Percentiles rank a stretch among this genome's conserved stretches.
Evolutionary conservation across 92 coral and sea anemone species (phyloP).

Genomic region (Nematostella vectensis): DNA sequence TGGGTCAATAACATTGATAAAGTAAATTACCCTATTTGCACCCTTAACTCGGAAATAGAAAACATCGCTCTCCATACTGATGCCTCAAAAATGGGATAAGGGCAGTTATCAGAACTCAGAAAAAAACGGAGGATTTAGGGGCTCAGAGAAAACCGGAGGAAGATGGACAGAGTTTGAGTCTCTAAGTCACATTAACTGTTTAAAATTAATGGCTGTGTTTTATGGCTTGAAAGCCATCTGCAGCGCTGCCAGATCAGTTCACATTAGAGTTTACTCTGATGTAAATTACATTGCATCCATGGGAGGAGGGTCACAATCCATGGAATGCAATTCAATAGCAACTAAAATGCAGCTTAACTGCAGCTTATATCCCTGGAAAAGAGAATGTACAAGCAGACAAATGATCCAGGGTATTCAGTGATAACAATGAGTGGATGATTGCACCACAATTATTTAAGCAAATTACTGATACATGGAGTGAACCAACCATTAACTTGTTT

Average conservation of each 20-base stretch:
- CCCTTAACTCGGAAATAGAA: constrained; percentile 23
- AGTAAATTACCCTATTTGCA: constrained; percentile 10
- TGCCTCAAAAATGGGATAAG: constrained; percentile 33
- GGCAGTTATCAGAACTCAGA: constrained; percentile 16
- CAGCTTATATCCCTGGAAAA: constrained; percentile 23
- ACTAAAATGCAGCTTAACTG: constrained; percentile 10
- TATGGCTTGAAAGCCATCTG: constrained; percentile 13
- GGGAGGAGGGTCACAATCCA: constrained; percentile 26
- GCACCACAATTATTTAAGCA: constrained; percentile 11
- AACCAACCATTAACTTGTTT: constrained; percentile 21
- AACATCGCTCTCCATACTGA: constrained; percentile 26
- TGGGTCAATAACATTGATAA: constrained; percentile 9
- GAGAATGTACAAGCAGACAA: constrained; percentile 17
- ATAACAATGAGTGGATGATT: constrained; percentile 33
- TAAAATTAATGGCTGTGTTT: constrained; percentile 12
- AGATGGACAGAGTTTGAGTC: constrained; percentile 28
- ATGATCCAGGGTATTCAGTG: constrained; percentile 22
- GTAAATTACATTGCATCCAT: constrained; percentile 18
- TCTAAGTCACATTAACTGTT: constrained; percentile 16
- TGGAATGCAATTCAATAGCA: constrained; percentile 9
- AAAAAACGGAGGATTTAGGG: no score
- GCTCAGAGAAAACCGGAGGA: constrained; percentile 25
- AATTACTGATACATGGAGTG: constrained; percentile 16
- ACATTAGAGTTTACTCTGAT: constrained; percentile 15
- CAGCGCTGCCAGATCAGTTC: not conserved